These are phyloP conservation scores for Rhopalosiphum padi DNA, from an alignment of 1,140 invertebrate genomes.

Conservation along the genomic window DNA sequence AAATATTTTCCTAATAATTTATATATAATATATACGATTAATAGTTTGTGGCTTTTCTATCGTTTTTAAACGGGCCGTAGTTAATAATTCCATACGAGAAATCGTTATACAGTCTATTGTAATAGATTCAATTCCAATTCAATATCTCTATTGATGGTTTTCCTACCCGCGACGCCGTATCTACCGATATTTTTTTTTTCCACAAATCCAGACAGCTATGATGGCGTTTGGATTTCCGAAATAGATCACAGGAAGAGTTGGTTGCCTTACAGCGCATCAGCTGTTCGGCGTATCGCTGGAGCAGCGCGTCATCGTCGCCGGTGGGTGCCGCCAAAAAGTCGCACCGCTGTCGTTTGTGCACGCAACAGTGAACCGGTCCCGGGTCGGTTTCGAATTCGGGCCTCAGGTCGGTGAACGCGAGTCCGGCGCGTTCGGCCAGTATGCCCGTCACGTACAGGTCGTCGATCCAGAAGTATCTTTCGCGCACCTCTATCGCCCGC, in stretches of 20 bases:
- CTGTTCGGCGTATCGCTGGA: not conserved
- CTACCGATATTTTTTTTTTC: not conserved
- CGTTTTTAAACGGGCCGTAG: no score
- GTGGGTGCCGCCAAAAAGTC: conserved; percentile 40
- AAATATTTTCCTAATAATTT: not conserved
- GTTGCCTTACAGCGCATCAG: not conserved
- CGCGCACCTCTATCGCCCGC: conserved; percentile 67
- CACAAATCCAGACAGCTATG: conserved; percentile 20
- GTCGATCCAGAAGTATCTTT: conserved; percentile 83
- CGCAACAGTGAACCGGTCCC: conserved; percentile 31
- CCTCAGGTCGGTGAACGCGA: conserved; percentile 11
- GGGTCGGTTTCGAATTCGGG: conserved; percentile 46
- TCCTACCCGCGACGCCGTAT: not conserved
- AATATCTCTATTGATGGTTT: conserved; percentile 24
- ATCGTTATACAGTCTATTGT: not conserved
- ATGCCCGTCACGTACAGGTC: conserved; percentile 80
- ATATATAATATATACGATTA: no score
- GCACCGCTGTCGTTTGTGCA: conserved; percentile 26
- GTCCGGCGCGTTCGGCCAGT: not conserved
- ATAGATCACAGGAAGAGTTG: not conserved
- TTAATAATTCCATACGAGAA: not conserved
- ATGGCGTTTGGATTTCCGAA: conserved; percentile 1
- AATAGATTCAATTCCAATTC: not conserved
- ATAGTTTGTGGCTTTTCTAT: not conserved
- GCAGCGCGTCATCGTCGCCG: conserved; percentile 64